A percentile compares a stretch with the other conserved stretches of the same genome.
phyloP scores from a whole-genome alignment of 2,888 invertebrate genomes.

The Lissonota sp. region DNA sequence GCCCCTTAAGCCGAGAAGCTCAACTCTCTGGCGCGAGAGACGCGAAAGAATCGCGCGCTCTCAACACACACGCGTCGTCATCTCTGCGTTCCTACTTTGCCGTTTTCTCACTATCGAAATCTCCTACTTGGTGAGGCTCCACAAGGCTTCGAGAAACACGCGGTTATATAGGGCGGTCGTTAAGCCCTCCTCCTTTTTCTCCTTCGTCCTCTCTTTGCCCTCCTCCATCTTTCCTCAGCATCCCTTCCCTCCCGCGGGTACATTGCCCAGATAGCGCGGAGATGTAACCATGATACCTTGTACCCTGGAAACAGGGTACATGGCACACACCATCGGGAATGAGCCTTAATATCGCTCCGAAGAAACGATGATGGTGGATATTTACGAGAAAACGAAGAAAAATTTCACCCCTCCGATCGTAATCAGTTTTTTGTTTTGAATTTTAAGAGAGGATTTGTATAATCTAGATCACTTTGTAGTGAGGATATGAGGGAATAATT shows the following conservation, averaged over 20 bases:
- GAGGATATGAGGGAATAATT: too few species aligned
- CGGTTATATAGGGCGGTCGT: slow-evolving; percentile 66
- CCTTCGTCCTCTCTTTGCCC: slow-evolving; percentile 12
- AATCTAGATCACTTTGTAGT: too few species aligned
- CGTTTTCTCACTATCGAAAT: slow-evolving; percentile 60
- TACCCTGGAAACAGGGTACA: too few species aligned
- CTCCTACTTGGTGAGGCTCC: slow-evolving; percentile 59
- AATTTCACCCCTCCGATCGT: too few species aligned
- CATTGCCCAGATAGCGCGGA: too few species aligned
- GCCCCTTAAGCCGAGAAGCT: slow-evolving; percentile 29
- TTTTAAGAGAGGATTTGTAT: too few species aligned
- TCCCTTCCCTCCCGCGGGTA: neutral
- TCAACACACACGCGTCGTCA: slow-evolving; percentile 15
- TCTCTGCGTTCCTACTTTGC: slow-evolving; percentile 44
- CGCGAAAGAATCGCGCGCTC: slow-evolving; percentile 33
- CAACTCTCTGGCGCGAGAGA: slow-evolving; percentile 40
- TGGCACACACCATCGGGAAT: too few species aligned
- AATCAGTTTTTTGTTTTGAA: too few species aligned
- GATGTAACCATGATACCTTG: too few species aligned
- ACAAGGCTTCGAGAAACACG: slow-evolving; percentile 45
- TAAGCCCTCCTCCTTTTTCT: slow-evolving; percentile 52
- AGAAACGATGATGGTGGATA: too few species aligned
- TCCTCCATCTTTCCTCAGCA: slow-evolving; percentile 22
- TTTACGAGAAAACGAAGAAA: too few species aligned
- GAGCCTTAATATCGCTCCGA: too few species aligned